A percentile compares a stretch with the other conserved stretches of the same genome.
These are phyloP conservation scores for Troglohyphantes excavatus DNA, from an alignment of 2,888 invertebrate genomes.

Conservation along the genomic window DNA sequence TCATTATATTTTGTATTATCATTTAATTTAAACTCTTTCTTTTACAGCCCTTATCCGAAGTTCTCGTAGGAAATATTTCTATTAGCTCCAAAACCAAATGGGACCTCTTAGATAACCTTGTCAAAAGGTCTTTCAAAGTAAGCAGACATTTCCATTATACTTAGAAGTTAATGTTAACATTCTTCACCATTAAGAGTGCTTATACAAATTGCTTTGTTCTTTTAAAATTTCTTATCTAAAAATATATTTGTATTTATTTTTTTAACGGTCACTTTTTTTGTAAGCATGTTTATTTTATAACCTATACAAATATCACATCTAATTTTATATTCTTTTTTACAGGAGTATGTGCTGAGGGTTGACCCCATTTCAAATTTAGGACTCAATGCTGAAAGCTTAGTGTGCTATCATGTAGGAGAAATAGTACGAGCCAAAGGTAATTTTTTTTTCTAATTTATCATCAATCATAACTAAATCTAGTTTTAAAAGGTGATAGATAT, in stretches of 20 bases:
- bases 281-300: not conserved
- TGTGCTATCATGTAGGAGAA: constrained; percentile 96
- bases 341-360: constrained; percentile 94
- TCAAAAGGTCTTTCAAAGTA: constrained; percentile 93
- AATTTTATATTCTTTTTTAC: constrained; percentile 73
- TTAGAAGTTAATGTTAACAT: no score
- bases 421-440: constrained; percentile 82
- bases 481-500: no score
- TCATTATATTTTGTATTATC: no score
- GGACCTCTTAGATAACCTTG: constrained; percentile 95
- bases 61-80: constrained; percentile 93
- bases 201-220: not conserved
- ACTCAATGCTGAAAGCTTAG: constrained; percentile 91
- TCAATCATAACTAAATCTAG: no score
- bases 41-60: constrained; percentile 84
- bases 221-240: no score
- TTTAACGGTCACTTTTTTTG: no score
- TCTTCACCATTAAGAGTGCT: no score
- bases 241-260: no score
- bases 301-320: not conserved
- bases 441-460: no score
- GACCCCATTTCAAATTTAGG: constrained; percentile 96
- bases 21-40: not conserved
- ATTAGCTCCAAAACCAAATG: constrained; percentile 96
- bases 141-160: not conserved